Conservation (phyloP, 1,140 invertebrate species). For the Brachionus rotundiformis region DNA sequence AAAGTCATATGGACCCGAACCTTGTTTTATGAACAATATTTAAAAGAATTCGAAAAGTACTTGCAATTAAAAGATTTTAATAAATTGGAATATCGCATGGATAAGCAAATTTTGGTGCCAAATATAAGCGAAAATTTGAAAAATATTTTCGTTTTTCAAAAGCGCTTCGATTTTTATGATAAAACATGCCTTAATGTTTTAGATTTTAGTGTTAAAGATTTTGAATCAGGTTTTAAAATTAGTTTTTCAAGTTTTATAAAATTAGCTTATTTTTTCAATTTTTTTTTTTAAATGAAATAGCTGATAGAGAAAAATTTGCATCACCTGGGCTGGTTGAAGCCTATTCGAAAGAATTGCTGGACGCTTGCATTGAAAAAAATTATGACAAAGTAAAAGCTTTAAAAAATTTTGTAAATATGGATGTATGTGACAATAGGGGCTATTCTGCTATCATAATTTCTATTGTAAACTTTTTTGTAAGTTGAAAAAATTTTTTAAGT, state of each 20-base stretch:
- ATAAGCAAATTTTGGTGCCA: background rate
- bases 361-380: constrained; percentile 17
- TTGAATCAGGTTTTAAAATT: background rate
- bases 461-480: background rate
- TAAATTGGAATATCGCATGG: constrained; percentile 9
- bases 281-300: background rate
- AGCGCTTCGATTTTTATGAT: constrained; percentile 20
- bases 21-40: constrained; percentile 10
- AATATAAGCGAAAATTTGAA: constrained; percentile 29
- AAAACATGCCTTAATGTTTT: background rate
- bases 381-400: constrained; percentile 32
- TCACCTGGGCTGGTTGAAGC: background rate
- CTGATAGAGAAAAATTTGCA: constrained; percentile 11
- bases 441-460: constrained; percentile 45
- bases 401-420: constrained; percentile 27
- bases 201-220: constrained; percentile 9
- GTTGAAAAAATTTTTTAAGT: background rate
- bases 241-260: too few species aligned
- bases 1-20: background rate
- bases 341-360: constrained; percentile 12
- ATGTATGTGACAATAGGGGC: constrained; percentile 42
- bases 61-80: constrained; percentile 35
- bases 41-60: constrained; percentile 46
- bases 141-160: constrained; percentile 9
- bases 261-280: background rate